Base-by-base conservation (phyloP, 2,888 invertebrate species). In the Cheilosia impressa region DNA sequence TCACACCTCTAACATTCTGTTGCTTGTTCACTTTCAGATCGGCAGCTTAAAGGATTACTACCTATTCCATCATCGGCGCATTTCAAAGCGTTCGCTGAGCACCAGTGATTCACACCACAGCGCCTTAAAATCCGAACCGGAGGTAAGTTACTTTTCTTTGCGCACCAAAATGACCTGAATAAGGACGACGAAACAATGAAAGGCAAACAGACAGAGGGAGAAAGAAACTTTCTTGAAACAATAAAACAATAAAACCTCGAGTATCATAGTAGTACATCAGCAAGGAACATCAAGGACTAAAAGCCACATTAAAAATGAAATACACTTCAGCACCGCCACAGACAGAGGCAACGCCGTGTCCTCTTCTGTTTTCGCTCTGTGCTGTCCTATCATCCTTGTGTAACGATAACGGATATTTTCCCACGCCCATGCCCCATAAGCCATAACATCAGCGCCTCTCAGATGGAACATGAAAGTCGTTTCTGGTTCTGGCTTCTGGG, bases 21-120 rank as follows among this genome's bases (percentile, higher is more conserved):
- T 17, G 17, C 19, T 2, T 66, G 68, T 77, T 89, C 89, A 90
- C 91, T 93, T 93, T 90, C 95, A 98, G 98, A 97, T 98, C 91
- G 98, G 98, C 87, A 95, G 96, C 84, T 93, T 98, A 91, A 95
- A 96, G 90, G 95, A 96, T 89, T 98, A 95, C 93, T 98, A 96
- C 92, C 93, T 98, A 89, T 95, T 98, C 91, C 96, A 96, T 90
- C 98, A 98, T 92, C 95, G 95, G 88, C 95, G 95, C 89, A 94
- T 98, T 79, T 95, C 96, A 91, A 98, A 97, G 93, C 94, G 98
- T 87, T 98, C 98, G 13, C 92, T 96, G 68, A 94, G 95, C 88
- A 94, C 95, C 82, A 97, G 96, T 92, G 94, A 95, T 89, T 94
- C 95, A 89, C 97, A 97, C 93, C 96, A 97, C 91, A 93, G 94